These are phyloP conservation scores for Drosophila parthenogenetica DNA, from an alignment of 2,888 invertebrate species.

Conservation along the genomic window DNA sequence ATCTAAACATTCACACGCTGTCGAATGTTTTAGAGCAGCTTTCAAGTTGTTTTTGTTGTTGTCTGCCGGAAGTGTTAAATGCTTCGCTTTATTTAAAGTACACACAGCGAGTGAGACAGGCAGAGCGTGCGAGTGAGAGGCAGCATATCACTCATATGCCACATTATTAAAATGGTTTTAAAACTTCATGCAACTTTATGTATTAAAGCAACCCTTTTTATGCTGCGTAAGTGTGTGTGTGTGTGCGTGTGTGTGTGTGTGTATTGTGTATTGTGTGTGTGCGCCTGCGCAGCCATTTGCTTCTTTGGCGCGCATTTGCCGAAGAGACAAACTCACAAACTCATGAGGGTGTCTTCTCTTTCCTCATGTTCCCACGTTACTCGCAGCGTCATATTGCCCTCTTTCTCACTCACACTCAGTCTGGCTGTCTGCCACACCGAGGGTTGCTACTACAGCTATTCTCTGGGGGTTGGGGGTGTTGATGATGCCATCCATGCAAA, in stretches of 20 bases:
- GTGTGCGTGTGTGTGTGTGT: conserved; percentile 12
- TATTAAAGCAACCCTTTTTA: conserved; percentile 59
- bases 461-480: conserved; percentile 36
- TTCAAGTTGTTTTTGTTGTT: conserved; percentile 43
- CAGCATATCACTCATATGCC: conserved; percentile 73
- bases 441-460: conserved; percentile 20
- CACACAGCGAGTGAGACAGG: conserved; percentile 40
- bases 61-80: conserved; percentile 79
- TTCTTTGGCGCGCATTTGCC: conserved; percentile 73
- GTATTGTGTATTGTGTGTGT: conserved; percentile 20
- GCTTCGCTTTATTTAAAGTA: conserved; percentile 80
- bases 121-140: conserved; percentile 8
- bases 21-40: conserved; percentile 45
- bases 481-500: conserved; percentile 42
- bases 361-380: conserved; percentile 26
- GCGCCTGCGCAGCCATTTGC: conserved; percentile 62
- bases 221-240: background rate
- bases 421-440: conserved; percentile 8
- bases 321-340: background rate
- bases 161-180: conserved; percentile 72
- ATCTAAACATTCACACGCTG: conserved; percentile 75
- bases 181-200: conserved; percentile 41
- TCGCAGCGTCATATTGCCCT: conserved; percentile 3
- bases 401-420: background rate
- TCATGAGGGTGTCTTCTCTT: conserved; percentile 56